Evolutionary conservation across 1,140 invertebrate species (phyloP).

Genomic region (Drosophila parvula): DNA sequence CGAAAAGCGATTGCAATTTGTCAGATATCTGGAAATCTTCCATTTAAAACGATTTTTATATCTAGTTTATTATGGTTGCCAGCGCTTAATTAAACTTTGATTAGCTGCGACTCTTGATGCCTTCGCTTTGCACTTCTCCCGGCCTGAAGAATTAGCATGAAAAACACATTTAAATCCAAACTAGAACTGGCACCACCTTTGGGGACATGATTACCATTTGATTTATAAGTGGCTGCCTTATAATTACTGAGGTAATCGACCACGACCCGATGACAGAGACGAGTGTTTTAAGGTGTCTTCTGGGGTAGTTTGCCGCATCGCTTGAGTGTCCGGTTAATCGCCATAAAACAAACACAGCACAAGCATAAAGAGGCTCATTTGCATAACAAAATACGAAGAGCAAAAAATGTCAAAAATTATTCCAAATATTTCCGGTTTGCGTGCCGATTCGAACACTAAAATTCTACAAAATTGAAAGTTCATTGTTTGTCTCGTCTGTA

Average conservation of each 20-base stretch:
- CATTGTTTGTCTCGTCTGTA: conserved; percentile 3
- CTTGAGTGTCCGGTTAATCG: conserved; percentile 42
- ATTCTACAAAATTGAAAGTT: conserved; percentile 35
- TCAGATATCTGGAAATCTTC: conserved; percentile 26
- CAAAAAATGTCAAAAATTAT: conserved; percentile 49
- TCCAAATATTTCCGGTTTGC: conserved; percentile 55
- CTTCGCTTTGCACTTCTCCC: conserved; percentile 54
- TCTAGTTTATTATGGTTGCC: conserved; percentile 33
- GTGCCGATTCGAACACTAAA: conserved; percentile 22
- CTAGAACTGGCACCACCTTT: conserved; percentile 24
- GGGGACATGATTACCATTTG: conserved; percentile 19
- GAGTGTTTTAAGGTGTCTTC: conserved; percentile 26
- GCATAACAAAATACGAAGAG: conserved; percentile 51
- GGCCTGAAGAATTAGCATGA: conserved; percentile 50
- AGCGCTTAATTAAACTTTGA: conserved; percentile 50
- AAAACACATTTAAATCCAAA: conserved; percentile 26
- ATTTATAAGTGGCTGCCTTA: conserved; percentile 41
- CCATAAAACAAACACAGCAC: conserved; percentile 42
- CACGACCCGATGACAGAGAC: conserved; percentile 26
- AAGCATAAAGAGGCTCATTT: conserved; percentile 50
- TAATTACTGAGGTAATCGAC: conserved; percentile 35
- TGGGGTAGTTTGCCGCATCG: conserved; percentile 2
- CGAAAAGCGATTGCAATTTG: conserved; percentile 51
- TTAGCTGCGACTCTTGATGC: conserved; percentile 47
- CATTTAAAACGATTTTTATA: conserved; percentile 17